Conservation (phyloP, 1,140 invertebrate genomes). For the Pseudoatta argentina region DNA sequence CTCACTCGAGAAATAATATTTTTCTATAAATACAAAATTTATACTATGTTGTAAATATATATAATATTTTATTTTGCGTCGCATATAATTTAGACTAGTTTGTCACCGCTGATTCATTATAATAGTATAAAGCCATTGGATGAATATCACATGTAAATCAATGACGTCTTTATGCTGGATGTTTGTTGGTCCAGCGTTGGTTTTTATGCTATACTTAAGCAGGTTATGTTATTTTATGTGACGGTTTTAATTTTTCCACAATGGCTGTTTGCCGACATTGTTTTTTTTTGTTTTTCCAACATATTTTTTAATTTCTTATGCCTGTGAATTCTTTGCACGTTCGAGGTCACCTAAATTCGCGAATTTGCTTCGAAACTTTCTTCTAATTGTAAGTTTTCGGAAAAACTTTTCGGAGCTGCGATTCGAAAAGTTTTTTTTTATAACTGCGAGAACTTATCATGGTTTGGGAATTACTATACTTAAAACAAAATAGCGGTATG, state of each 20-base stretch:
- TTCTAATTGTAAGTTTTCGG: neutral
- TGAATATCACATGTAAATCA: no score
- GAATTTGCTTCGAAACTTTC: conserved; percentile 19
- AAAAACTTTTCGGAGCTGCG: conserved; percentile 1
- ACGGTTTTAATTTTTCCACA: neutral
- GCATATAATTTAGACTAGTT: neutral
- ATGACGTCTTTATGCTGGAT: no score
- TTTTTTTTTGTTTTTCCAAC: conserved; percentile 26
- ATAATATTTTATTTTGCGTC: neutral
- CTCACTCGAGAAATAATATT: neutral
- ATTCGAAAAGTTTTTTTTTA: neutral
- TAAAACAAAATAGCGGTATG: no score
- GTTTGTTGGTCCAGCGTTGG: no score
- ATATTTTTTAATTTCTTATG: conserved; percentile 65
- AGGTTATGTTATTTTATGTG: no score
- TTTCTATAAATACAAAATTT: neutral
- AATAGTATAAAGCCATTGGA: neutral
- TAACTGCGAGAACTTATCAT: neutral
- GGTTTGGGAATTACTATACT: neutral
- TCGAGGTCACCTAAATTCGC: conserved; percentile 66
- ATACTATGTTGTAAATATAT: neutral
- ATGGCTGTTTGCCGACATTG: neutral
- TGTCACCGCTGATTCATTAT: neutral
- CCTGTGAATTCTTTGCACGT: conserved; percentile 60
- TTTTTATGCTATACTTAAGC: no score